phyloP scores from a whole-genome alignment of 2,797 vertebrate species.

The Hydrophis major region DNA sequence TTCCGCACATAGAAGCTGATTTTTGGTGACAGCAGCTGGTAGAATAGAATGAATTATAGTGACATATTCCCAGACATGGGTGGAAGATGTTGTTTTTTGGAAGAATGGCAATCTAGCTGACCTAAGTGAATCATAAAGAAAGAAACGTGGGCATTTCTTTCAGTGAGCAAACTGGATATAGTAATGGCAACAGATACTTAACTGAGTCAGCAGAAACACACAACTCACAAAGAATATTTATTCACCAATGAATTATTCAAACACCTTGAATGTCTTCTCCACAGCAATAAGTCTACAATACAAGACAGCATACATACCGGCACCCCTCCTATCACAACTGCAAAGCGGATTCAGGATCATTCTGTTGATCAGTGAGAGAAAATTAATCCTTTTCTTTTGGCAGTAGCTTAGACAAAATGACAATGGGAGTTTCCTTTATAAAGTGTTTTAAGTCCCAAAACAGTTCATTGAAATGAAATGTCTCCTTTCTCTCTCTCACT shows the following conservation, averaged over 20 bases:
- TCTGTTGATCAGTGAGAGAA: not conserved
- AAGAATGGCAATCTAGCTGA: not conserved
- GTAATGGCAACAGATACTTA: conserved; percentile 26
- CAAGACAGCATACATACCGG: conserved; percentile 12
- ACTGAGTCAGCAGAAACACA: conserved; percentile 31
- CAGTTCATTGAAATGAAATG: not conserved
- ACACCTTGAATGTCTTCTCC: conserved; percentile 19
- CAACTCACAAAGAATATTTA: conserved; percentile 47
- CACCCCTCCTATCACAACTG: not conserved
- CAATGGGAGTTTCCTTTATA: not conserved
- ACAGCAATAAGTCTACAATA: conserved; percentile 32
- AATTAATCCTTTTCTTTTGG: conserved; percentile 5
- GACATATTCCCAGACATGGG: not conserved
- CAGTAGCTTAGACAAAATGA: not conserved
- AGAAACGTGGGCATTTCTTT: conserved; percentile 32
- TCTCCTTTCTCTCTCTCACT: not conserved
- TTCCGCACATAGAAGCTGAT: not conserved
- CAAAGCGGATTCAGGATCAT: conserved; percentile 20
- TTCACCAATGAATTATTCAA: conserved; percentile 60
- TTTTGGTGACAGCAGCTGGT: not conserved
- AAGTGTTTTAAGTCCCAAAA: not conserved
- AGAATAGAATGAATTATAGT: not conserved
- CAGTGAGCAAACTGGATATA: conserved; percentile 29
- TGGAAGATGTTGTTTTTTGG: conserved; percentile 20
- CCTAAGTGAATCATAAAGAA: conserved; percentile 14